phyloP scores from a whole-genome alignment of 2,888 invertebrate species.

The Eretmocerus hayati region DNA sequence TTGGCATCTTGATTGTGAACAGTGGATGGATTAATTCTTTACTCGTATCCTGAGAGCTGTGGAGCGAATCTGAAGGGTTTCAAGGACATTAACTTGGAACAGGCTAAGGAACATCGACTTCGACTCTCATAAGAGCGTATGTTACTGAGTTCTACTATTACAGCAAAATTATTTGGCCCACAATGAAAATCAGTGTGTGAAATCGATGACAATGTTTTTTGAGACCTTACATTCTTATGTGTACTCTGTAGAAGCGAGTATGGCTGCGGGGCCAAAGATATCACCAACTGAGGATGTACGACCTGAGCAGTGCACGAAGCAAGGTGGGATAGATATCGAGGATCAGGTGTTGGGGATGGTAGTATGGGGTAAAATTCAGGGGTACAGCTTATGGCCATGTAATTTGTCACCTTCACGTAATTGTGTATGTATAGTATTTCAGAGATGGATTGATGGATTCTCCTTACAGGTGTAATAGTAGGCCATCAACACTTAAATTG shows the following conservation, averaged over 20 bases:
- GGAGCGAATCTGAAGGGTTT: conserved; percentile 29
- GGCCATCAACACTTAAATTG: conserved; percentile 38
- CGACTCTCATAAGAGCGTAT: conserved; percentile 23
- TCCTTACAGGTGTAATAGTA: conserved; percentile 34
- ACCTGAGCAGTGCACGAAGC: conserved; percentile 13
- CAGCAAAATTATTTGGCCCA: too few relatives aligned
- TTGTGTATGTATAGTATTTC: too few relatives aligned
- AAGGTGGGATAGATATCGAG: conserved; percentile 30
- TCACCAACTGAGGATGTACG: too few relatives aligned
- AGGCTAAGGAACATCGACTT: conserved; percentile 27
- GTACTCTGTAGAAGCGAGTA: conserved; percentile 8
- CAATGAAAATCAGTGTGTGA: too few relatives aligned
- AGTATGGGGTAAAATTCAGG: conserved; percentile 38
- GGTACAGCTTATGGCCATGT: conserved; percentile 42
- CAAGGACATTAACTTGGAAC: conserved; percentile 27
- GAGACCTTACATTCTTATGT: too few relatives aligned
- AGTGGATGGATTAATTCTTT: conserved; percentile 30
- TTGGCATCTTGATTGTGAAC: too few relatives aligned
- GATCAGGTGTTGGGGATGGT: conserved; percentile 38
- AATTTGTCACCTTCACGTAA: conserved; percentile 27
- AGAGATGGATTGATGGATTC: too few relatives aligned
- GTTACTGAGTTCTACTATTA: too few relatives aligned
- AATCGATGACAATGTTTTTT: too few relatives aligned
- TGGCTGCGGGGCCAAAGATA: conserved; percentile 7
- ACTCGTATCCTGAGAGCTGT: conserved; percentile 34